A percentile compares a stretch with the other conserved stretches of the same genome.
Conservation (phyloP, 2,113 vertebrate species). For the Sardina pilchardus region DNA sequence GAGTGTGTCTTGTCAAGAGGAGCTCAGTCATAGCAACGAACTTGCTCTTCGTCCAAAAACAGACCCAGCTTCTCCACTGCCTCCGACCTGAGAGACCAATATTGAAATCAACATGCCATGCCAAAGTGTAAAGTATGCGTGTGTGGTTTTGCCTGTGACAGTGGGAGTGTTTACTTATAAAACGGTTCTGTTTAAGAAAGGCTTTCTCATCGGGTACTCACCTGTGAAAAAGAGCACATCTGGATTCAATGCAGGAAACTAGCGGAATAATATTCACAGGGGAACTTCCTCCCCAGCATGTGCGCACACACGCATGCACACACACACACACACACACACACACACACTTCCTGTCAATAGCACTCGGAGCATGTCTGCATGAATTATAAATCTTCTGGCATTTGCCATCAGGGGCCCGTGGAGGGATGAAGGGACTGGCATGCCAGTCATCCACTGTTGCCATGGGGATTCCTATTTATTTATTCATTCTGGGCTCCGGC, state of each 20-base stretch:
- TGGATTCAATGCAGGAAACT: not conserved
- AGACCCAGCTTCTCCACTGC: conserved; percentile 20
- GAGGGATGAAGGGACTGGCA: conserved; percentile 44
- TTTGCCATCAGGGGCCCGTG: conserved; percentile 49
- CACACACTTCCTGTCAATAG: conserved; percentile 42
- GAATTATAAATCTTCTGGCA: conserved; percentile 60
- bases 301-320: not conserved
- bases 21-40: conserved; percentile 37
- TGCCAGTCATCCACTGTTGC: conserved; percentile 55
- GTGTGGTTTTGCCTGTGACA: conserved; percentile 1
- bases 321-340: not conserved
- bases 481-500: conserved; percentile 38
- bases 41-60: conserved; percentile 34
- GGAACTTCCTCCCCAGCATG: not conserved
- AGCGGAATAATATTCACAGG: not conserved
- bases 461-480: conserved; percentile 54
- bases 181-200: conserved; percentile 24
- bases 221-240: conserved; percentile 11
- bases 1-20: conserved; percentile 26
- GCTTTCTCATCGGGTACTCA: conserved; percentile 12
- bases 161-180: conserved; percentile 37
- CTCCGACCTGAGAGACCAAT: conserved; percentile 27
- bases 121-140: not conserved
- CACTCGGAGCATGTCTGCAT: conserved; percentile 45
- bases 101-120: conserved; percentile 15